Percentiles rank a stretch among this genome's conserved stretches.
Evolutionary conservation across 1,140 invertebrate species (phyloP).

Genomic region (Lethrus apterus): DNA sequence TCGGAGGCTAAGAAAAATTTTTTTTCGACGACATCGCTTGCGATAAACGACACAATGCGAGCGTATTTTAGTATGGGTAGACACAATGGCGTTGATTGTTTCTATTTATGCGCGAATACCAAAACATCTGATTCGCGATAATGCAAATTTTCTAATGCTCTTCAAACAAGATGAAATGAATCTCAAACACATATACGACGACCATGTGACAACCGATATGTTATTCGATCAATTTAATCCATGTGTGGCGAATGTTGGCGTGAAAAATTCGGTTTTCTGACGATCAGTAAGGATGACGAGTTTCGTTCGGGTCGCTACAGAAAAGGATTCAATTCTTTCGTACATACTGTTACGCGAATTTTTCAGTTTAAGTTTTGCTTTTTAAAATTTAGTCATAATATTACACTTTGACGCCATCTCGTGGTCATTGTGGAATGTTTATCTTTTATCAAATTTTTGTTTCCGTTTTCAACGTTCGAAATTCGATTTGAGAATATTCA

Average conservation of each 20-base stretch:
- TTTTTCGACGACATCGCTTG: conserved; percentile 41
- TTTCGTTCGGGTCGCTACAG: conserved; percentile 30
- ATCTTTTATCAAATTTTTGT: too few species aligned
- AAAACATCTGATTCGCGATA: conserved; percentile 42
- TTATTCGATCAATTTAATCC: conserved; percentile 31
- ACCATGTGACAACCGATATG: conserved; percentile 39
- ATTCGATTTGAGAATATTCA: too few species aligned
- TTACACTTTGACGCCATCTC: too few species aligned
- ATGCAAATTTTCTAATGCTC: conserved; percentile 39
- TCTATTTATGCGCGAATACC: conserved; percentile 37
- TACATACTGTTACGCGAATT: too few species aligned
- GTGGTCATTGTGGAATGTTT: too few species aligned
- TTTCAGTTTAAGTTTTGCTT: too few species aligned
- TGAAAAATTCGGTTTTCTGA: conserved; percentile 28
- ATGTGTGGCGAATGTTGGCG: conserved; percentile 33
- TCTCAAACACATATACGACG: conserved; percentile 39
- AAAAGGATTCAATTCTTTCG: conserved; percentile 29
- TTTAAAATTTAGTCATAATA: too few species aligned
- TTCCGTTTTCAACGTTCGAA: too few species aligned
- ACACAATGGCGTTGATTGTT: conserved; percentile 31
- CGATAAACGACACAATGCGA: conserved; percentile 37
- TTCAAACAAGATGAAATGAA: conserved; percentile 42
- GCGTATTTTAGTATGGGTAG: conserved; percentile 39
- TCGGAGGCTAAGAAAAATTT: conserved; percentile 31
- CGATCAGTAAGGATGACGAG: conserved; percentile 32